phyloP scores from a whole-genome alignment of 1,140 invertebrate species.

The Periplaneta americana region DNA sequence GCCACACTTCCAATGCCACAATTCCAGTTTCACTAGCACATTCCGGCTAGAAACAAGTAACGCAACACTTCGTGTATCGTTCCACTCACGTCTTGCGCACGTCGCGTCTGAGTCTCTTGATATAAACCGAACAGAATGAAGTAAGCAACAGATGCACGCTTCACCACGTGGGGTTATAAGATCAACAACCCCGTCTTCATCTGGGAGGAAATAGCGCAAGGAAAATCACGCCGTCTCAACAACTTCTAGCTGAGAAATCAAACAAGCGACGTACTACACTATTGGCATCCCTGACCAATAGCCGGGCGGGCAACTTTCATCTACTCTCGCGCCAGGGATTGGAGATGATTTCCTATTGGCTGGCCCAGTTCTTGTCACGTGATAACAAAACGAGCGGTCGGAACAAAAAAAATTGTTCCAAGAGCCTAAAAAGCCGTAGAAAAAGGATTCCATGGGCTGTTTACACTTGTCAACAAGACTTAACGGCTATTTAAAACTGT shows the following conservation, averaged over 20 bases:
- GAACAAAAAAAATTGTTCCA: constrained; percentile 5
- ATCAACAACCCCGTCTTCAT: not conserved
- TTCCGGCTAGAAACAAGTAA: too few relatives aligned
- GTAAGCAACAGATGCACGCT: too few relatives aligned
- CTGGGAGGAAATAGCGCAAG: constrained; percentile 22
- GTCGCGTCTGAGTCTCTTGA: too few relatives aligned
- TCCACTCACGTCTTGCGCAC: too few relatives aligned
- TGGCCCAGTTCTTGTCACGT: constrained; percentile 13
- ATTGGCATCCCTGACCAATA: constrained; percentile 7
- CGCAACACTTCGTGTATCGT: too few relatives aligned
- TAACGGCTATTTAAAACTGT: constrained; percentile 19
- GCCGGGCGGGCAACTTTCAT: constrained; percentile 10
- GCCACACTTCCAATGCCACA: not conserved
- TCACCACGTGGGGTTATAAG: too few relatives aligned
- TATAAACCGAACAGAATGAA: too few relatives aligned
- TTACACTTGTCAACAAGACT: constrained; percentile 17
- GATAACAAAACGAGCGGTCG: constrained; percentile 13
- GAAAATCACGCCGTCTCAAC: constrained; percentile 18
- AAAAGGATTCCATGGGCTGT: constrained; percentile 18
- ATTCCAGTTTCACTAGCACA: too few relatives aligned
- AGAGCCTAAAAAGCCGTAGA: constrained; percentile 13
- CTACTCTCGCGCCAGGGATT: constrained; percentile 10
- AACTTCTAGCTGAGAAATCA: not conserved
- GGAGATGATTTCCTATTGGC: constrained; percentile 6
- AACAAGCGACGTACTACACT: not conserved